Base-by-base conservation (phyloP, 2,113 vertebrate genomes). In the Syrmaticus mikado region DNA sequence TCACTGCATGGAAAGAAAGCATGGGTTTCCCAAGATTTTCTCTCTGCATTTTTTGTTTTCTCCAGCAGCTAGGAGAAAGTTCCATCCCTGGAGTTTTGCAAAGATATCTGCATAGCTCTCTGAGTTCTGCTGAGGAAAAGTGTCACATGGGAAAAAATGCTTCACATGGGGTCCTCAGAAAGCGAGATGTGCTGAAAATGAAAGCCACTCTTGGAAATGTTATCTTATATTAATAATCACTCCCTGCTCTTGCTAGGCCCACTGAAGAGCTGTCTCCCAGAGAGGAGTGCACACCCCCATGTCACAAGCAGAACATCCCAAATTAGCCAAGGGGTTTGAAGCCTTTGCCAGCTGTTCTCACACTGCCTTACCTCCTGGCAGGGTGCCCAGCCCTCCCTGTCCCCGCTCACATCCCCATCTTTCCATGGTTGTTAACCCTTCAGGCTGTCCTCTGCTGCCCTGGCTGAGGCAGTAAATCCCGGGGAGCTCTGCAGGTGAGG, bases 251-350 rank as follows among this genome's bases (percentile, higher is more conserved):
- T 89, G 34, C 75, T 46, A 89, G 64, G 80, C 15, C 10, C 20
- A 67, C 34, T 43, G 64, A 89, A 89, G 67, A 82, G 7, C 60
- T 94, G 36, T 87, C 79, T 85, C 64, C 72, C 82, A 71, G 41
- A 64, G 16, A 52, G 72, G 91, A 96, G 95, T 62, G 70, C 58
- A 86, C 28, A 27, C 57, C 61, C 86, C 74, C 2, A 0, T 85
- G 78, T 71, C 67, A 79, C 85, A 87, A 61, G 82, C 67, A 67
- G 87, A 87, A 91, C 75, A 92, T 74, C 87, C 0, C 13, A 94
- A 92, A 94, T 95, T 94, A 95, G 93, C 92, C 0, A 24, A 92
- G 76, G 79, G 75, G 68, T 92, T 93, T 95, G 89, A 95, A 94
- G 87, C 58, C 46, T 92, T 77, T 91, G 93, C 89, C 96, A 96